Base-by-base conservation (phyloP, 2,888 invertebrate genomes). In the Sminthurides aquaticus region DNA sequence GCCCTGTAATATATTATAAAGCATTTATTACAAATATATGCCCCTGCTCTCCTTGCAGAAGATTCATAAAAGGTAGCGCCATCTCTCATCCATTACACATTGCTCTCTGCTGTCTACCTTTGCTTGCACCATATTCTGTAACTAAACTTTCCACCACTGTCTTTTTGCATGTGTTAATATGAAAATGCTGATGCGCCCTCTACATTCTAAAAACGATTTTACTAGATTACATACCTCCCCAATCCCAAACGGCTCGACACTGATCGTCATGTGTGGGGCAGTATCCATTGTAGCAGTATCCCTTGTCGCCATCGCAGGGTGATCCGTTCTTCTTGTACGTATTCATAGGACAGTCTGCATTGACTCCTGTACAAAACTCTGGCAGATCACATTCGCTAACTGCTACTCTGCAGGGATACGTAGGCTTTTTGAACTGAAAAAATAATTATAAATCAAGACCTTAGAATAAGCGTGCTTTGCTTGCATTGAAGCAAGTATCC, bases 341-440 rank as follows among this genome's bases (percentile, higher is more conserved):
- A 79, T 99, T 94, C 1, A 81, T 76, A 0, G 98, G 98, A 80
- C 98, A 99, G 70, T 89, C 84, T 0, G 97, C 97, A 49, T 84
- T 85, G 58, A 86, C 85, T 0, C 98, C 98, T 64, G 90, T 87
- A 79, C 98, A 99, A 62, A 87, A 86, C 78, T 99, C 98, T 24
- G 95, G 91, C 29, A 99, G 84, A 81, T 99, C 98, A 79, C 98
- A 99, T 77, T 96, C 96, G 78, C 91, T 92, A 67, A 85, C 83
- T 0, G 92, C 84, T 62, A 89, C 87, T 24, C 98, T 86, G 79
- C 98, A 99, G 65, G 90, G 81, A 54, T 86, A 84, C 22, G 93
- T 94, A 65, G 85, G 82, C 15, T 84, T 82, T 71, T 86, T 85
- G 62, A 91, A 80, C 91, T 91, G 79, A 1, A 76, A 74, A 60